phyloP scores from a whole-genome alignment of 2,888 invertebrate genomes.

The Ametastegia equiseti region DNA sequence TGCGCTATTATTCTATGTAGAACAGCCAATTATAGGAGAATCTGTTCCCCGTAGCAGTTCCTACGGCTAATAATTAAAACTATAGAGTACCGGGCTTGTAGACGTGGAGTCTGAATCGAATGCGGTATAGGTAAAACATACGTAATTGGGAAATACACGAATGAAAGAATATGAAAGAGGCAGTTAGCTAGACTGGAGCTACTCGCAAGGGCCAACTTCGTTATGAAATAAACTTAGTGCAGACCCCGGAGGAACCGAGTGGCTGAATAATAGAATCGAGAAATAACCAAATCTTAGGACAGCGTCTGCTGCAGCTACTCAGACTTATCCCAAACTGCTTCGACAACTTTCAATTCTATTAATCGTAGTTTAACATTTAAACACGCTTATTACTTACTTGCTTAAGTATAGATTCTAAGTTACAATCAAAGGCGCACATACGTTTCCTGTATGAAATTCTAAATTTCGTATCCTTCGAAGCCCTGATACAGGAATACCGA shows the following conservation, averaged over 20 bases:
- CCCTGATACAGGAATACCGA: too few species aligned
- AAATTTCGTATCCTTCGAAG: too few species aligned
- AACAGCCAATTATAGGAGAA: not conserved
- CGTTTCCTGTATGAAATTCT: too few species aligned
- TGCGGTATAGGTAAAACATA: slow-evolving; percentile 11
- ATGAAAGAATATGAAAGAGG: slow-evolving; percentile 5
- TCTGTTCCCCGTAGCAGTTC: not conserved
- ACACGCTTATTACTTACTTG: not conserved
- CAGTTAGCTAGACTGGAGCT: not conserved
- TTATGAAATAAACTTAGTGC: slow-evolving; percentile 2
- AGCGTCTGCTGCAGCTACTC: too few species aligned
- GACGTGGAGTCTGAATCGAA: slow-evolving; percentile 1
- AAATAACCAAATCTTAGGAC: not conserved
- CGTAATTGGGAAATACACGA: slow-evolving; percentile 21
- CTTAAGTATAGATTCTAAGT: not conserved
- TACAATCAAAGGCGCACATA: too few species aligned
- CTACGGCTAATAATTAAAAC: slow-evolving; percentile 10
- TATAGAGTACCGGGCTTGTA: slow-evolving; percentile 1
- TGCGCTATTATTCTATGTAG: not conserved
- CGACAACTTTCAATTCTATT: not conserved
- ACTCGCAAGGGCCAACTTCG: not conserved
- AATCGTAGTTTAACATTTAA: not conserved
- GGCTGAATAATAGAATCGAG: not conserved
- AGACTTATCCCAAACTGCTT: not conserved
- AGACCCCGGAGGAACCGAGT: not conserved